Base-by-base conservation (phyloP, 2,888 invertebrate species). In the Drosophila mimica region DNA sequence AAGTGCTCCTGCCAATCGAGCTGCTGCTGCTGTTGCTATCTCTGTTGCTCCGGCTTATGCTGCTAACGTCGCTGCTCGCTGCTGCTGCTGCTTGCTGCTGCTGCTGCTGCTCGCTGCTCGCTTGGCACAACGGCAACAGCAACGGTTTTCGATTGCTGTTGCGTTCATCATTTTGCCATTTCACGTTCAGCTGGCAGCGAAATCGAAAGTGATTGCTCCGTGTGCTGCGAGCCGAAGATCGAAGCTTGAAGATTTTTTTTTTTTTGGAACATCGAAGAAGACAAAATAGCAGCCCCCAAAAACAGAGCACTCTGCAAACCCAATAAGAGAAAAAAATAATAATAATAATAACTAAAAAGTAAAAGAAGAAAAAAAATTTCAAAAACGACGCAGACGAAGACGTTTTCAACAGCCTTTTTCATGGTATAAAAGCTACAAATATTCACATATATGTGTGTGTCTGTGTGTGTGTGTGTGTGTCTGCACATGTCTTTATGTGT, bases 101-200 rank as follows among this genome's bases (percentile, higher is more conserved):
- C 34, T 54, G 67, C 34, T 52, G 68, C 61, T 48, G 25, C 71
- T 28, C 70, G 52, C 60, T 25, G 43, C 74, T 40, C 46, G 31
- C 34, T 52, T 56, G 40, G 74, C 76, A 70, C 60, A 69, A 62
- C 70, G 58, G 60, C 79, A 74, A 64, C 77, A 38, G 66, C 70
- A 81, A 85, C 89, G 90, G 90, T 90, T 90, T 91, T 90, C 89
- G 86, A 84, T 86, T 82, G 80, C 83, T 79, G 83, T 79, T 83
- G 84, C 92, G 92, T 91, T 90, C 91, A 91, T 91, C 91, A 91
- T 90, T 91, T 91, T 89, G 90, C 91, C 92, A 92, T 92, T 92
- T 91, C 92, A 90, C 86, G 91, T 91, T 92, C 89, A 91, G 90
- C 92, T 91, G 92, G 92, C 92, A 92, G 92, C 91, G 91, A 92